phyloP scores from a whole-genome alignment of 64 coral and sea anemone genomes.

The Dendrophyllia cribrosa region DNA sequence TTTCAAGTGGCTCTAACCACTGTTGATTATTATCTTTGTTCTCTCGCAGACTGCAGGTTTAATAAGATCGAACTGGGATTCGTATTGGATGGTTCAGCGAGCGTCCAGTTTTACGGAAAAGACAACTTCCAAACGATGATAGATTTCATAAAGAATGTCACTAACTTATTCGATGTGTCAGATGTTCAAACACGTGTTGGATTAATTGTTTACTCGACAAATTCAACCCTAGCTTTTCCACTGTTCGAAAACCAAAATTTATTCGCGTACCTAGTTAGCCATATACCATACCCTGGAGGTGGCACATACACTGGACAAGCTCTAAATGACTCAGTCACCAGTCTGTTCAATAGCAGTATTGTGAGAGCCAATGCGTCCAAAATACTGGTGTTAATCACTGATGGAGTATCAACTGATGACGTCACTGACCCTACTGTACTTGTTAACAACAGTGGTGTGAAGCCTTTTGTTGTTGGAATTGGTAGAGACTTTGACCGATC shows the following conservation, averaged over 20 bases:
- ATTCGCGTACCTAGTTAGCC: constrained; percentile 27
- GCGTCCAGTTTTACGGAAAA: constrained; percentile 52
- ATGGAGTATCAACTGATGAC: constrained; percentile 54
- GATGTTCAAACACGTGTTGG: constrained; percentile 61
- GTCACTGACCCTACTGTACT: not conserved
- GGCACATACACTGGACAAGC: constrained; percentile 74
- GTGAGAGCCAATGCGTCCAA: constrained; percentile 48
- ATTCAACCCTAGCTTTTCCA: constrained; percentile 21
- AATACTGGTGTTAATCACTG: constrained; percentile 69
- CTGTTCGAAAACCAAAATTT: constrained; percentile 9
- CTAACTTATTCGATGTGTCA: constrained; percentile 56
- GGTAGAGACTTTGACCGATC: constrained; percentile 7
- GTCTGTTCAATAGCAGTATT: constrained; percentile 27
- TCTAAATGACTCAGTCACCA: not conserved
- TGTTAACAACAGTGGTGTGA: not conserved
- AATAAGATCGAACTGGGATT: constrained; percentile 76
- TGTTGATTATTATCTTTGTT: not conserved
- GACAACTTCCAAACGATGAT: constrained; percentile 65
- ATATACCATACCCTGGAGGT: constrained; percentile 52
- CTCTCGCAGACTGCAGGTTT: constrained; percentile 66
- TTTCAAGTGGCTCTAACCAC: no score
- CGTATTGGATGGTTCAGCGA: constrained; percentile 80
- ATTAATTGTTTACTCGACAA: constrained; percentile 64
- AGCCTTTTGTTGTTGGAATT: constrained; percentile 10
- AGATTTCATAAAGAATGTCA: constrained; percentile 59